These are phyloP conservation scores for Caenorhabditis imperialis DNA, from an alignment of 2,888 invertebrate genomes.

Conservation along the genomic window DNA sequence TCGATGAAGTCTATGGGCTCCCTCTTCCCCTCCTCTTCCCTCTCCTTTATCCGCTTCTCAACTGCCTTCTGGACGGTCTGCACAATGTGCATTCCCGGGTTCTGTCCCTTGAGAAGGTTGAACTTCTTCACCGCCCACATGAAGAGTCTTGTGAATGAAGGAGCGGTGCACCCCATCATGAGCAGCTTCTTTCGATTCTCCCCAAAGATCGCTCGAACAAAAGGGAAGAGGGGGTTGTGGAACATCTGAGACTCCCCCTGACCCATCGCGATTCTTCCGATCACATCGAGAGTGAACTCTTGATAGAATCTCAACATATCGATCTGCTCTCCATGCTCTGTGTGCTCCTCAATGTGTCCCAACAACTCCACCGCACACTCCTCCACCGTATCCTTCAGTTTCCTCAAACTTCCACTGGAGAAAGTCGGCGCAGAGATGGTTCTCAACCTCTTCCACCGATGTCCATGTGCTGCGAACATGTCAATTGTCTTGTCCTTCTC, in stretches of 20 bases:
- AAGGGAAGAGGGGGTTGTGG: conserved; percentile 35
- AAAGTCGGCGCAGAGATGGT: conserved; percentile 80
- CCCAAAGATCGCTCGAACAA: conserved; percentile 12
- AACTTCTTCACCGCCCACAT: conserved; percentile 21
- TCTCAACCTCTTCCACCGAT: conserved; percentile 81
- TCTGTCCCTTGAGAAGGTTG: conserved; percentile 10
- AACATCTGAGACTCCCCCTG: conserved; percentile 54
- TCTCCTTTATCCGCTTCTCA: conserved; percentile 40
- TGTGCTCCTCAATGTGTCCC: conserved; percentile 77
- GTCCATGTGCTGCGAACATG: conserved; percentile 79
- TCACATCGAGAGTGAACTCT: conserved; percentile 81
- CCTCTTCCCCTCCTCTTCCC: conserved; percentile 20
- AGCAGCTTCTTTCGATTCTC: conserved; percentile 17
- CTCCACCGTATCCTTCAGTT: conserved; percentile 78
- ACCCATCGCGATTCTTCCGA: conserved; percentile 80
- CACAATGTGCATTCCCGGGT: conserved; percentile 27
- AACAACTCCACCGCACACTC: conserved; percentile 79
- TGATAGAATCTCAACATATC: conserved; percentile 79
- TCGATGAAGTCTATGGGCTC: conserved; percentile 72
- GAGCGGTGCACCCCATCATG: conserved; percentile 4
- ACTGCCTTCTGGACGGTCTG: conserved; percentile 38
- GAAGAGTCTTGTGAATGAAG: conserved; percentile 52
- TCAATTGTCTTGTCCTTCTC: conserved; percentile 72
- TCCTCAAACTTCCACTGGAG: conserved; percentile 80
- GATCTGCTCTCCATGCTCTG: conserved; percentile 72